Percentiles rank a stretch among this genome's conserved stretches.
phyloP scores from a whole-genome alignment of 2,797 vertebrate species.

The Clarias laeviceps region DNA sequence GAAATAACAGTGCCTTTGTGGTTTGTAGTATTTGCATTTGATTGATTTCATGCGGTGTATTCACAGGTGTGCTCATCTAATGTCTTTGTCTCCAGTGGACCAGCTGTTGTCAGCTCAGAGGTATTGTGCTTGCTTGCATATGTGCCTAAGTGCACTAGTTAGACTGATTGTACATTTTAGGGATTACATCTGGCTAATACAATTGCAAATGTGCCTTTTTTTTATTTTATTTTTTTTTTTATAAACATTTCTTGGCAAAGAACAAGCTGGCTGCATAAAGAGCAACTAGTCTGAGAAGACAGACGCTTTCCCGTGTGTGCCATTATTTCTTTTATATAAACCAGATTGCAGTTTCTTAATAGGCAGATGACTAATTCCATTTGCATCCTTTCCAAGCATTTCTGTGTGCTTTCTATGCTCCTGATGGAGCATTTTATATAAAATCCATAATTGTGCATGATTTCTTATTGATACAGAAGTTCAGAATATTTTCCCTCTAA shows the following conservation, averaged over 20 bases:
- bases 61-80: slow-evolving; percentile 63
- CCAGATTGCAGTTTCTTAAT: slow-evolving; percentile 20
- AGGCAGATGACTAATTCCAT: slow-evolving; percentile 1
- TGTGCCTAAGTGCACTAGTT: neutral
- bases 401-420: neutral
- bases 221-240: neutral
- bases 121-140: slow-evolving; percentile 54
- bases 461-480: neutral
- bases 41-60: slow-evolving; percentile 23
- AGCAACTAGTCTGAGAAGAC: slow-evolving; percentile 15
- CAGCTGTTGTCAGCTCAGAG: slow-evolving; percentile 53
- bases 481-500: neutral
- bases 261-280: neutral
- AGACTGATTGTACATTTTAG: neutral
- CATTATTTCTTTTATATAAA: slow-evolving; percentile 15
- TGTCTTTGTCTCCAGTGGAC: slow-evolving; percentile 36
- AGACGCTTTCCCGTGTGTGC: neutral
- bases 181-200: neutral
- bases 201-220: neutral
- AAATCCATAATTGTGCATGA: neutral
- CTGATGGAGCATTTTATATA: neutral
- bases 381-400: slow-evolving; percentile 10
- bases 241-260: neutral
- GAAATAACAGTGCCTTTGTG: neutral
- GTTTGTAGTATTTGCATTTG: slow-evolving; percentile 13